phyloP scores from a whole-genome alignment of 2,797 vertebrate species.

The Enteromius treurensis region DNA sequence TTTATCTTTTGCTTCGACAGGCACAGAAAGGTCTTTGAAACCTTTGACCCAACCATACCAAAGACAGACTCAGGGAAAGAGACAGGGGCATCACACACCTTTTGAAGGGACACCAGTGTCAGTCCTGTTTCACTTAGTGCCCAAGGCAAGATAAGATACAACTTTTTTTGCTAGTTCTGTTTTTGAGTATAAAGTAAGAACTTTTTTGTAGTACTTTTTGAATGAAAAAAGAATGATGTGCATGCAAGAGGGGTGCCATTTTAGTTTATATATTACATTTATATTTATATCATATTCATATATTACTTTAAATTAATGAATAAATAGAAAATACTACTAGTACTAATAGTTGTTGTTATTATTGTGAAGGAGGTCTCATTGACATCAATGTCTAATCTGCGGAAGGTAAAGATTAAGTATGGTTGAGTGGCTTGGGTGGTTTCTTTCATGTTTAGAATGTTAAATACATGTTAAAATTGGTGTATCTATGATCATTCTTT shows the following conservation, averaged over 20 bases:
- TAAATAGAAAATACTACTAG: not conserved
- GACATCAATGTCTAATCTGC: not conserved
- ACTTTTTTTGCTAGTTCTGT: not conserved
- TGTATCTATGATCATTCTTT: not conserved
- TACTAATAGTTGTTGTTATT: not conserved
- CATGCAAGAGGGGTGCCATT: not conserved
- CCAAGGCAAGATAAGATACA: not conserved
- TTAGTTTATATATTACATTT: not conserved
- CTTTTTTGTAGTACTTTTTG: not conserved
- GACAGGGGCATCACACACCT: not conserved
- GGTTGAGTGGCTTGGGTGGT: not conserved
- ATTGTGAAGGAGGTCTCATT: not conserved
- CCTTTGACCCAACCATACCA: not conserved
- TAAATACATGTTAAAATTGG: not conserved
- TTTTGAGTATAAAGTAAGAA: not conserved
- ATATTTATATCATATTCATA: not conserved
- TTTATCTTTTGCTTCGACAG: conserved; percentile 3
- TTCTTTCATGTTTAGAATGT: not conserved
- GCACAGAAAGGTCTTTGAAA: not conserved
- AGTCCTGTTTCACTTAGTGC: not conserved
- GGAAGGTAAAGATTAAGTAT: not conserved
- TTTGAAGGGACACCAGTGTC: not conserved
- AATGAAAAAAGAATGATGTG: not conserved
- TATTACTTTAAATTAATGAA: not conserved
- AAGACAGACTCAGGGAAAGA: not conserved